phyloP scores from a whole-genome alignment of 2,797 vertebrate genomes.

The Myotis planiceps region DNA sequence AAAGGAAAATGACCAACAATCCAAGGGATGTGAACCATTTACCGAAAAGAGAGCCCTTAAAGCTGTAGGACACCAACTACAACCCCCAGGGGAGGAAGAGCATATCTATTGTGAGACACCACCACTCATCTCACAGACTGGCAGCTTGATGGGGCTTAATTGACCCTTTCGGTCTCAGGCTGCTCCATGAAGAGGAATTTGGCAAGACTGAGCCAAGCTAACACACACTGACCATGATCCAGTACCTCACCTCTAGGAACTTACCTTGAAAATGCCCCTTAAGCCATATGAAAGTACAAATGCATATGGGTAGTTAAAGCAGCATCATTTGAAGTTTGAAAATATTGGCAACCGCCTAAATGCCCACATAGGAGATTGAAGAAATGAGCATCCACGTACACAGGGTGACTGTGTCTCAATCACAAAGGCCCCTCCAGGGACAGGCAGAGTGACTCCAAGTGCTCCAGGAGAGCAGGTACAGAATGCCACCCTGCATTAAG shows the following conservation, averaged over 20 bases:
- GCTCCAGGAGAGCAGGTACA: not conserved
- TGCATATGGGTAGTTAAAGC: fast-evolving
- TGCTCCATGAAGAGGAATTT: fast-evolving
- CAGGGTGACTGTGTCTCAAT: no score
- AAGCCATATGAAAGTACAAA: not conserved
- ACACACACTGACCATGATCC: fast-evolving
- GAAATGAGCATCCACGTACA: no score
- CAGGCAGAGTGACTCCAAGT: not conserved
- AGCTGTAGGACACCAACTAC: fast-evolving
- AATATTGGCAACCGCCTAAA: not conserved
- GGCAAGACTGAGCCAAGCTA: not conserved
- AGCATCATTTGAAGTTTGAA: not conserved
- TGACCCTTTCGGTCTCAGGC: not conserved
- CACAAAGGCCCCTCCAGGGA: no score
- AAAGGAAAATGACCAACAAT: not conserved
- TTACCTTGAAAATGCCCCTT: no score
- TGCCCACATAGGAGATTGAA: not conserved
- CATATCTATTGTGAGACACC: fast-evolving
- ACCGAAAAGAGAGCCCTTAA: not conserved
- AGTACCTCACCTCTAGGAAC: not conserved
- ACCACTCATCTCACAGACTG: fast-evolving
- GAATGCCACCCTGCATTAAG: not conserved
- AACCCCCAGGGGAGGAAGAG: not conserved
- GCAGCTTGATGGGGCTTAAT: fast-evolving
- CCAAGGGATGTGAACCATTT: not conserved